Evolutionary conservation across 2,113 vertebrate species (phyloP).

Genomic region (Crotalus helleri): DNA sequence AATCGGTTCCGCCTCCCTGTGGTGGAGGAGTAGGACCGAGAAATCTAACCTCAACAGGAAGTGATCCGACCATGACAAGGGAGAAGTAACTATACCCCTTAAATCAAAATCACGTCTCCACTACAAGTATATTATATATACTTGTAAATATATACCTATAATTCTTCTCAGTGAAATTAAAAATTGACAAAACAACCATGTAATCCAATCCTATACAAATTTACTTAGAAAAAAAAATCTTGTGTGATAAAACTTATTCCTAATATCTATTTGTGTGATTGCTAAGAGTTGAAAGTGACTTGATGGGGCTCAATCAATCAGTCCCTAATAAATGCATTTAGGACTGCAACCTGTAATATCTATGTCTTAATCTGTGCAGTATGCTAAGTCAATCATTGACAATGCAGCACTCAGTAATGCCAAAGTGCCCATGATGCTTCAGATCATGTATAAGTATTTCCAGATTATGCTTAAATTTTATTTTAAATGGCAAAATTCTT

Average conservation of each 20-base stretch:
- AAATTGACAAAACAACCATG: neutral
- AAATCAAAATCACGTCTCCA: too few relatives aligned
- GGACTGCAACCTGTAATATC: neutral
- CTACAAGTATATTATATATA: neutral
- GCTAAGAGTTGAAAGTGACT: neutral
- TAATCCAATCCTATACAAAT: neutral
- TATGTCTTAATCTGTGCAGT: neutral
- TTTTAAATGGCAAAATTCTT: neutral
- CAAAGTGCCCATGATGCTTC: neutral
- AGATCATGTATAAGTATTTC: neutral
- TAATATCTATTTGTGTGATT: neutral
- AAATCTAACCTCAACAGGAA: too few relatives aligned
- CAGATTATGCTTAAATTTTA: neutral
- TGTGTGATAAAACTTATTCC: neutral
- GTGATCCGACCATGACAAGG: too few relatives aligned
- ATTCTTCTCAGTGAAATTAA: neutral
- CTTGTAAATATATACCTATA: neutral
- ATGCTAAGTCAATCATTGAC: neutral
- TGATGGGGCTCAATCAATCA: neutral
- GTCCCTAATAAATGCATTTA: neutral
- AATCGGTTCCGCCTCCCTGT: too few relatives aligned
- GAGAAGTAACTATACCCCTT: too few relatives aligned
- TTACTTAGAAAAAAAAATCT: neutral
- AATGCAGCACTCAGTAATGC: neutral
- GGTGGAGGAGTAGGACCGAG: too few relatives aligned